These are phyloP conservation scores for Plagodis dolabraria DNA, from an alignment of 2,888 invertebrate species.

Conservation along the genomic window DNA sequence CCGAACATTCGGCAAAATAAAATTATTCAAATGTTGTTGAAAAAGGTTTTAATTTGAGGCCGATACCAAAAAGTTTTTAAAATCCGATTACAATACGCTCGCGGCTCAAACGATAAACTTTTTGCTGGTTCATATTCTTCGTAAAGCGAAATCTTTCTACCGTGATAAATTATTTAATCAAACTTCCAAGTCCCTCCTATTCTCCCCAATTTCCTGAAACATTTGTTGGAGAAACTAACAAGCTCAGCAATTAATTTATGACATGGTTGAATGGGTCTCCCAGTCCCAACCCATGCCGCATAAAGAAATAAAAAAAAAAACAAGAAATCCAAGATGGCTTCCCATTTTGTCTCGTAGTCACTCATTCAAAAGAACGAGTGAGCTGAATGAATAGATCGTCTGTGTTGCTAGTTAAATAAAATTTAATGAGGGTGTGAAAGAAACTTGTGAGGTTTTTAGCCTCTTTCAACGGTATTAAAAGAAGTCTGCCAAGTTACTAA, in stretches of 20 bases:
- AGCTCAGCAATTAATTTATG: slow-evolving; percentile 30
- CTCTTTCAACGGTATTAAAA: background rate
- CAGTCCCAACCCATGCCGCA: background rate
- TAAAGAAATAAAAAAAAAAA: slow-evolving; percentile 15
- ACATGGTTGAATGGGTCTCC: slow-evolving; percentile 12
- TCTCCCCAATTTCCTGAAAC: slow-evolving; percentile 29
- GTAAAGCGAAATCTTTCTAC: slow-evolving; percentile 1
- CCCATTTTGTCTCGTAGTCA: slow-evolving; percentile 5
- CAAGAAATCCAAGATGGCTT: slow-evolving; percentile 20
- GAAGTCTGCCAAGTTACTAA: background rate
- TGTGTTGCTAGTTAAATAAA: slow-evolving; percentile 30
- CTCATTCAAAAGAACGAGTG: slow-evolving; percentile 16
- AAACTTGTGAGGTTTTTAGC: slow-evolving; percentile 2
- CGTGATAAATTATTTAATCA: slow-evolving; percentile 10
- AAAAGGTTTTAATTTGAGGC: slow-evolving; percentile 1
- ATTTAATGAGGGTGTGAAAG: slow-evolving; percentile 32
- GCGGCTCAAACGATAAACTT: slow-evolving; percentile 3
- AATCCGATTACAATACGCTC: slow-evolving; percentile 8
- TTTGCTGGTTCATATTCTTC: background rate
- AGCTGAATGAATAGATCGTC: slow-evolving; percentile 28
- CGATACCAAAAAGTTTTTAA: slow-evolving; percentile 4
- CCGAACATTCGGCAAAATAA: background rate
- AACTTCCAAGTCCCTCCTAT: slow-evolving; percentile 4
- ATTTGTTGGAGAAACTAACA: slow-evolving; percentile 25
- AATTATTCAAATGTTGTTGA: background rate